phyloP scores from a whole-genome alignment of 2,888 invertebrate genomes.

The Drosophila pseudotakahashii region DNA sequence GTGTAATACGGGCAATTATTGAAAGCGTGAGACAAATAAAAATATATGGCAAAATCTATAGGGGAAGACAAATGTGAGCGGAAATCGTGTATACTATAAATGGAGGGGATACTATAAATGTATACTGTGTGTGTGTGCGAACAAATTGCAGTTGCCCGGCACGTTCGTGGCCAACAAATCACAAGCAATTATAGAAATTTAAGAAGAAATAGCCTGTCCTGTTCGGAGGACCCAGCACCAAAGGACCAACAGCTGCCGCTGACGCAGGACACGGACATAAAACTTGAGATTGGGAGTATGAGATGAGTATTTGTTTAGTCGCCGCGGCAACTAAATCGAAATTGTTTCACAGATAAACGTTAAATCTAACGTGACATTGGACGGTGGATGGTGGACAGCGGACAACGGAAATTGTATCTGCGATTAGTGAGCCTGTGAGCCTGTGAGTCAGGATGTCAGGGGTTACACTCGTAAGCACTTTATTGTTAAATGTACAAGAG shows the following conservation, averaged over 20 bases:
- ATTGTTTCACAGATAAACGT: conserved; percentile 70
- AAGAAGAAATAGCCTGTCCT: conserved; percentile 66
- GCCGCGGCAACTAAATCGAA: conserved; percentile 65
- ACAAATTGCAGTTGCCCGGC: conserved; percentile 78
- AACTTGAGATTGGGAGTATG: conserved; percentile 32
- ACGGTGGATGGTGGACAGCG: conserved; percentile 46
- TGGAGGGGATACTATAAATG: background rate
- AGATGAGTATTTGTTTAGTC: conserved; percentile 33
- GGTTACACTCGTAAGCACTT: conserved; percentile 53
- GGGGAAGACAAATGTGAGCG: conserved; percentile 30
- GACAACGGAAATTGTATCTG: conserved; percentile 4
- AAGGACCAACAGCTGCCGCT: conserved; percentile 67
- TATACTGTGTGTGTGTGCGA: conserved; percentile 26
- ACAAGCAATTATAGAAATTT: conserved; percentile 80
- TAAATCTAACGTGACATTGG: conserved; percentile 70
- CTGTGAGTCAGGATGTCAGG: conserved; percentile 32
- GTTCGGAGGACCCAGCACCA: conserved; percentile 13
- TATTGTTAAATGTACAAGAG: conserved; percentile 62
- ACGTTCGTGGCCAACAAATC: conserved; percentile 77
- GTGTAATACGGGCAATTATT: conserved; percentile 78
- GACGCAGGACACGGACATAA: conserved; percentile 65
- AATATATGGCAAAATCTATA: conserved; percentile 65
- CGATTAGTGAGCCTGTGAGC: conserved; percentile 32
- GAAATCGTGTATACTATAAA: background rate
- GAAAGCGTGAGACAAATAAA: conserved; percentile 80